A percentile compares a stretch with the other conserved stretches of the same genome.
Conservation (phyloP, 2,888 invertebrate species). For the Leucania comma region DNA sequence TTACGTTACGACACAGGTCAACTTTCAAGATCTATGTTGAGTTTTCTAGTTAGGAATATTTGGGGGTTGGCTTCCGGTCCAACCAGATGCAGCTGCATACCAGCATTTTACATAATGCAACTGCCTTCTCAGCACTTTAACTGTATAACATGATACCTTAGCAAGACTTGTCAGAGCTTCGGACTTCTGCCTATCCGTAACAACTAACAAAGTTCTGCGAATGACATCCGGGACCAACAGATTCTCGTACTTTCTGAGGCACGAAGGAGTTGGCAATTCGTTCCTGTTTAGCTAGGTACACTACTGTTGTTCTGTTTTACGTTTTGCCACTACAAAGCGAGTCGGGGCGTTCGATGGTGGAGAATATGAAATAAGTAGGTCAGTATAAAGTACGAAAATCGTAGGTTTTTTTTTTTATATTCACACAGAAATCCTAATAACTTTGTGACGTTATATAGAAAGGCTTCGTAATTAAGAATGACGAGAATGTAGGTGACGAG, state of each 20-base stretch:
- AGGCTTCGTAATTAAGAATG: not conserved
- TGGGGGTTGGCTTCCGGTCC: not conserved
- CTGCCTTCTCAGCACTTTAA: not conserved
- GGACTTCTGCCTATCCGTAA: too few species aligned
- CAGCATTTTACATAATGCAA: not conserved
- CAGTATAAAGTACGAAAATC: not conserved
- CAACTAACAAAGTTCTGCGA: not conserved
- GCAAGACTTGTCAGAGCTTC: not conserved
- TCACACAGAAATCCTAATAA: not conserved
- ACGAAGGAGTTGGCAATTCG: not conserved
- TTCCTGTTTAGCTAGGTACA: not conserved
- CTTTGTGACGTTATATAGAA: not conserved
- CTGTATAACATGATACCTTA: not conserved
- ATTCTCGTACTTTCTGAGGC: not conserved
- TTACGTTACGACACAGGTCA: not conserved
- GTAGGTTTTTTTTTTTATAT: not conserved
- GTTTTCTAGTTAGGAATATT: not conserved
- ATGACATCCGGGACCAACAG: not conserved
- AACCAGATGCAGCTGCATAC: not conserved
- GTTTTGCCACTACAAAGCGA: not conserved
- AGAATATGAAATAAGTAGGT: not conserved
- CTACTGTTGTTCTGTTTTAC: not conserved
- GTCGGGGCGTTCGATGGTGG: slow-evolving; percentile 9
- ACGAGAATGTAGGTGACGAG: not conserved
- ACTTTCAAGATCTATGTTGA: not conserved